phyloP scores from a whole-genome alignment of 2,113 vertebrate genomes.

The Geococcyx californianus region DNA sequence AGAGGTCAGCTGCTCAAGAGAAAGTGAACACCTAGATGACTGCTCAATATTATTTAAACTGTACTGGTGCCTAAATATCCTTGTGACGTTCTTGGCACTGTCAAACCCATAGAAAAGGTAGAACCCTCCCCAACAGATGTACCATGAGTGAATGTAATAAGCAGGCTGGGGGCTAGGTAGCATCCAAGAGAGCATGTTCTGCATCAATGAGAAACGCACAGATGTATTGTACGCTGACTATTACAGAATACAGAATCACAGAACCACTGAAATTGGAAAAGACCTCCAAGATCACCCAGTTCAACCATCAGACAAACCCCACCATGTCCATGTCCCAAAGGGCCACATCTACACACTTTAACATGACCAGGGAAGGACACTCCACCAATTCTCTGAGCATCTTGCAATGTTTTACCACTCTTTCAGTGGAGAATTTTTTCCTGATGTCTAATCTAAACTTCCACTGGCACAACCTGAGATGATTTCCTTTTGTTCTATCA shows the following conservation, averaged over 20 bases:
- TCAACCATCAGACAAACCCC: too few relatives aligned
- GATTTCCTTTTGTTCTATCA: too few relatives aligned
- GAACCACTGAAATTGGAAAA: too few relatives aligned
- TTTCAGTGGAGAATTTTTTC: too few relatives aligned
- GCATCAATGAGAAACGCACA: neutral
- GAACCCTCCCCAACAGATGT: neutral
- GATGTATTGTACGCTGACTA: neutral
- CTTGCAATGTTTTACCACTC: too few relatives aligned
- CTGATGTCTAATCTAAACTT: too few relatives aligned
- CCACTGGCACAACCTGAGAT: too few relatives aligned
- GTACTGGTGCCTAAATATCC: neutral
- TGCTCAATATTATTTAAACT: neutral
- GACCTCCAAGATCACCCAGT: too few relatives aligned
- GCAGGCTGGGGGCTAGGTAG: neutral
- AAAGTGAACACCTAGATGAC: neutral
- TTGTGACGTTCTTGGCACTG: neutral
- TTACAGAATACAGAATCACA: neutral
- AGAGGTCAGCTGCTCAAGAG: neutral
- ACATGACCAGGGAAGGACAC: too few relatives aligned
- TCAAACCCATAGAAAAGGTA: neutral
- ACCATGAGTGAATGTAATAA: accelerated
- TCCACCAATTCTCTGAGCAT: too few relatives aligned
- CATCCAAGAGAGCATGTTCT: neutral
- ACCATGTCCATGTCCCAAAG: too few relatives aligned
- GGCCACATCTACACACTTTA: too few relatives aligned